Percentiles rank a stretch among this genome's conserved stretches.
Evolutionary conservation across 2,888 invertebrate species (phyloP).

Genomic region (Macrophya annulata): DNA sequence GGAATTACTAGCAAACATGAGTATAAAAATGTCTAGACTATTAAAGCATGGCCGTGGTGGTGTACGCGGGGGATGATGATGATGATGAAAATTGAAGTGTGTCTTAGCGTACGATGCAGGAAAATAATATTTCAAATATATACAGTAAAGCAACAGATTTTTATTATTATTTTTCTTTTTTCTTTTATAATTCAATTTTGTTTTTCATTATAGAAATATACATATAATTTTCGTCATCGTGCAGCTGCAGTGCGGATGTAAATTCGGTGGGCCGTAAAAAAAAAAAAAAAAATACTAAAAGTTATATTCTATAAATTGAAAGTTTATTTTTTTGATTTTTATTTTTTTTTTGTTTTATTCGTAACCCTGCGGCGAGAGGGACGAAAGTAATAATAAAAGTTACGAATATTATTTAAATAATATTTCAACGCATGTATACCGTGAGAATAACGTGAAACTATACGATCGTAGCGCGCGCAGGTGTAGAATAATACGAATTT

Average conservation of each 20-base stretch:
- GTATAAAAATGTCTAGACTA: constrained; percentile 45
- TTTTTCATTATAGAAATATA: too few relatives aligned
- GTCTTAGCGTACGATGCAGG: too few relatives aligned
- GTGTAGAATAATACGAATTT: too few relatives aligned
- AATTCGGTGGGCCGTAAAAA: background rate
- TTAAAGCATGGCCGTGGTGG: background rate
- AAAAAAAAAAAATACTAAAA: background rate
- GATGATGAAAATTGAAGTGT: background rate
- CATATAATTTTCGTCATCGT: too few relatives aligned
- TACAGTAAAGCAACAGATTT: too few relatives aligned
- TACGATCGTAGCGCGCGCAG: too few relatives aligned
- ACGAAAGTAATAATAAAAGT: background rate
- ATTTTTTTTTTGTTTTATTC: background rate
- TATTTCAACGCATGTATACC: background rate
- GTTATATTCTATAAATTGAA: background rate
- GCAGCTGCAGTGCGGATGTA: too few relatives aligned
- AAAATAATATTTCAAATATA: too few relatives aligned
- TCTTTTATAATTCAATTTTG: too few relatives aligned
- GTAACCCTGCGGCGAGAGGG: background rate
- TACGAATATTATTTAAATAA: background rate
- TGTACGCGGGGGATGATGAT: too few relatives aligned
- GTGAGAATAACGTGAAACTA: too few relatives aligned
- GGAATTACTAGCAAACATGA: constrained; percentile 19
- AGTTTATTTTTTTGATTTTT: background rate
- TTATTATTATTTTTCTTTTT: too few relatives aligned